phyloP scores from a whole-genome alignment of 2,888 invertebrate genomes.

The Drosophila birchii region DNA sequence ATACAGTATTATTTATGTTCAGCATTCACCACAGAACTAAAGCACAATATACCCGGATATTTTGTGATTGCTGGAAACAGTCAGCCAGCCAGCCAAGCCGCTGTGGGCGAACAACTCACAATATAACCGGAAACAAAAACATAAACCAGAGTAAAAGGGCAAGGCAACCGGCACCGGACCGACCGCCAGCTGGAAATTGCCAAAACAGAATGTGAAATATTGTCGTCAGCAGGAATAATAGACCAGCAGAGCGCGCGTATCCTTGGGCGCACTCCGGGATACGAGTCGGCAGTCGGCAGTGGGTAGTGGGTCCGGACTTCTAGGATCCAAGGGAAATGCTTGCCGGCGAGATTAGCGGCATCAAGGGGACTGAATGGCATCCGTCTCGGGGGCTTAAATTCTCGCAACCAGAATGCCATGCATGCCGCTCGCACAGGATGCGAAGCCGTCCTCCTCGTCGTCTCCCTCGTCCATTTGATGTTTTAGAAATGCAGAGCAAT shows the following conservation, averaged over 20 bases:
- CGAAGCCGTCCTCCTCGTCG: neutral
- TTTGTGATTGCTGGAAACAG: neutral
- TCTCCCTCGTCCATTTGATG: conserved; percentile 8
- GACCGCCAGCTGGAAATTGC: conserved; percentile 41
- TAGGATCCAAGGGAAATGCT: conserved; percentile 8
- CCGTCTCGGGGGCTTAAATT: conserved; percentile 34
- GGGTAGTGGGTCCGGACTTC: conserved; percentile 1
- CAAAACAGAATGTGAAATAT: conserved; percentile 53
- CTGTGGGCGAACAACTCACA: conserved; percentile 37
- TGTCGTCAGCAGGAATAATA: conserved; percentile 48
- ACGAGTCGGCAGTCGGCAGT: conserved; percentile 3
- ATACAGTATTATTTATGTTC: neutral
- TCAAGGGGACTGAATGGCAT: conserved; percentile 28
- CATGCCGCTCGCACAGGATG: conserved; percentile 20
- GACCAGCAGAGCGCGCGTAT: conserved; percentile 44
- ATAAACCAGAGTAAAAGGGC: conserved; percentile 46
- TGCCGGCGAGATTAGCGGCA: conserved; percentile 28
- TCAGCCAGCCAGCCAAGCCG: conserved; percentile 10
- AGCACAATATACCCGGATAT: conserved; percentile 1
- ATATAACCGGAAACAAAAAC: conserved; percentile 43
- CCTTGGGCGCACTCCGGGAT: conserved; percentile 40
- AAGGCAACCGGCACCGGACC: conserved; percentile 16
- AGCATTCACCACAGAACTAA: no score
- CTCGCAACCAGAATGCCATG: conserved; percentile 27
- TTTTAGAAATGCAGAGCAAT: conserved; percentile 4